Evolutionary conservation across 2,113 vertebrate species (phyloP).

Genomic region (Spea multiplicata): DNA sequence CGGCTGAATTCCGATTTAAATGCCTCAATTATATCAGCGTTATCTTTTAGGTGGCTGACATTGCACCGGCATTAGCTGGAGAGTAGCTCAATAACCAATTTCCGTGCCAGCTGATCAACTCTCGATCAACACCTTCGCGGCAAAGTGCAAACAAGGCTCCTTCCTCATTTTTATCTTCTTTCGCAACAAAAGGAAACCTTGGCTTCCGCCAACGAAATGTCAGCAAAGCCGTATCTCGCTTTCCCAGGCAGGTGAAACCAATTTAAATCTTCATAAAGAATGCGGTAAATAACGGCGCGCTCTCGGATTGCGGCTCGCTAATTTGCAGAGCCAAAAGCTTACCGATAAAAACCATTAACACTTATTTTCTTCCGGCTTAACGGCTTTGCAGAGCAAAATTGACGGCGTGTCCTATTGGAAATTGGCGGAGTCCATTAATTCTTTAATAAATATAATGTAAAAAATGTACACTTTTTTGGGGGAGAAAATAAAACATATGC

Average conservation of each 20-base stretch:
- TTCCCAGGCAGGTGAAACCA: slow-evolving; percentile 57
- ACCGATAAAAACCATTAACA: slow-evolving; percentile 56
- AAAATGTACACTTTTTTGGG: too few relatives aligned
- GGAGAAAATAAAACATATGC: too few relatives aligned
- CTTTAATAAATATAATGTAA: too few relatives aligned
- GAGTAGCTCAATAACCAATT: slow-evolving; percentile 26
- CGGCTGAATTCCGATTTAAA: neutral
- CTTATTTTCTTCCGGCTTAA: neutral
- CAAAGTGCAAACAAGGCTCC: neutral
- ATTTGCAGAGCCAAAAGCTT: slow-evolving; percentile 41
- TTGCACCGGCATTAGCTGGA: rapidly evolving
- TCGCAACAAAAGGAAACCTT: slow-evolving; percentile 30
- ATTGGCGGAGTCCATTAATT: too few relatives aligned
- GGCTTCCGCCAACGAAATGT: slow-evolving; percentile 52
- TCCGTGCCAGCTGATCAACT: slow-evolving; percentile 39
- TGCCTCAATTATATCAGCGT: slow-evolving; percentile 2
- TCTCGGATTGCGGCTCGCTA: slow-evolving; percentile 48
- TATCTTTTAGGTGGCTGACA: neutral
- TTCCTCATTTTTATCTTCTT: slow-evolving; percentile 48
- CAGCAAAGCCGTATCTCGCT: slow-evolving; percentile 55
- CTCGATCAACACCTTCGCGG: slow-evolving; percentile 34
- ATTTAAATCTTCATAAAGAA: slow-evolving; percentile 64
- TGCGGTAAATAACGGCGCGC: slow-evolving; percentile 53
- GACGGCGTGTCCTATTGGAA: too few relatives aligned
- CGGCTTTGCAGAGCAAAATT: too few relatives aligned